phyloP scores from a whole-genome alignment of 2,888 invertebrate genomes.

The Sphecodes monilicornis region DNA sequence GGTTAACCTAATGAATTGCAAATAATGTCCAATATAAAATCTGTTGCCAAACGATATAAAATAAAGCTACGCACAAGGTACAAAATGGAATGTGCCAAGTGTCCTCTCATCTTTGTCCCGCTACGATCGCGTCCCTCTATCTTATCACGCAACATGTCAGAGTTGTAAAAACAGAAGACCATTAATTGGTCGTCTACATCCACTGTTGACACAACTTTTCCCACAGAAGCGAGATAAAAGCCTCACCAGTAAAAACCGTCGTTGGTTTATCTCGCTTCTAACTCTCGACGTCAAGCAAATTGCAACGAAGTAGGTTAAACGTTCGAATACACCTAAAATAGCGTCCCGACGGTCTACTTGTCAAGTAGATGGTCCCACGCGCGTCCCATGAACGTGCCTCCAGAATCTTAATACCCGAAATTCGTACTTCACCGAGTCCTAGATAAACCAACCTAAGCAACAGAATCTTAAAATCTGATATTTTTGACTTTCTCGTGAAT shows the following conservation, averaged over 20 bases:
- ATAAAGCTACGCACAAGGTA: neutral
- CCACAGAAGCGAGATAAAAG: neutral
- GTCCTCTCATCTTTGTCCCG: neutral
- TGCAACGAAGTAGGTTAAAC: constrained; percentile 28
- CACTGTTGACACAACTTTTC: neutral
- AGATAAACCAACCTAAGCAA: neutral
- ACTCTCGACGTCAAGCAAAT: neutral
- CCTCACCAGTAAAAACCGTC: neutral
- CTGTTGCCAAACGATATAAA: neutral
- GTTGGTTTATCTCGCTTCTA: neutral
- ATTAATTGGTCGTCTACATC: neutral
- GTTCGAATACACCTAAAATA: neutral
- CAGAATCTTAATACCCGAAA: constrained; percentile 41
- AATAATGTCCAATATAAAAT: neutral
- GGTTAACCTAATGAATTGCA: neutral
- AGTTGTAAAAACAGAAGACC: neutral
- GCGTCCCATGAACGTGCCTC: neutral
- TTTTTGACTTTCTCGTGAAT: too few species aligned
- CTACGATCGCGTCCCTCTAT: neutral
- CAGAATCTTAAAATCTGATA: neutral
- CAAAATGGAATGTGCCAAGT: neutral
- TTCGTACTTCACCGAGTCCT: constrained; percentile 15
- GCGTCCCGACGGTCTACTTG: constrained; percentile 21
- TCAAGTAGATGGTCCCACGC: constrained; percentile 34
- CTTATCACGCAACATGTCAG: neutral